Conservation (phyloP, 53 echinoderm and acorn worm genomes). For the Echinarachnius parma region DNA sequence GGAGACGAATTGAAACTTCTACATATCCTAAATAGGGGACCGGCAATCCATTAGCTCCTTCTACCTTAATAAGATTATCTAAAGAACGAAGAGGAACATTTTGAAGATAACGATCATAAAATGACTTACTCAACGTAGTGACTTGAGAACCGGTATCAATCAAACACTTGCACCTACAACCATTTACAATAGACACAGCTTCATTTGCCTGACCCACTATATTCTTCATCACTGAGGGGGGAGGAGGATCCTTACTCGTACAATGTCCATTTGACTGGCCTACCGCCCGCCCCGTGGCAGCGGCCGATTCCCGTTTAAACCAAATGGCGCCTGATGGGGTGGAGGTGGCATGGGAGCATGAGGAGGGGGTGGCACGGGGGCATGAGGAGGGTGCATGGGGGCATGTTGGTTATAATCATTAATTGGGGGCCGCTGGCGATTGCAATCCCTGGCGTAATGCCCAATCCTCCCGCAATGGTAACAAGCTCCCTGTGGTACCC, state of each 20-base stretch:
- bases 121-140: conserved; percentile 2
- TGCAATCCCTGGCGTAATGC: conserved; percentile 27
- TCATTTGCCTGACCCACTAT: conserved; percentile 36
- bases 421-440: background rate
- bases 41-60: conserved; percentile 26
- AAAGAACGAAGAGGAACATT: background rate
- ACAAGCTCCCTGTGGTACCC: conserved; percentile 6
- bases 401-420: too few species aligned
- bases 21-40: conserved; percentile 27
- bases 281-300: conserved; percentile 23
- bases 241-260: too few species aligned
- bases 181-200: conserved; percentile 6
- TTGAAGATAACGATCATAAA: background rate
- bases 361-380: too few species aligned
- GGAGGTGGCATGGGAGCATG: background rate
- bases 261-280: too few species aligned
- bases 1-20: conserved; percentile 1
- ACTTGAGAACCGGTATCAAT: conserved; percentile 21
- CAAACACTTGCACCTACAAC: conserved; percentile 4
- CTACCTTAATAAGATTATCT: conserved; percentile 8
- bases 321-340: background rate
- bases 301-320: conserved; percentile 39
- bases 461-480: conserved; percentile 18
- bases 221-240: background rate
- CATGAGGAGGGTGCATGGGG: too few species aligned